These are phyloP conservation scores for Xylota segnis DNA, from an alignment of 2,888 invertebrate genomes.

Conservation along the genomic window DNA sequence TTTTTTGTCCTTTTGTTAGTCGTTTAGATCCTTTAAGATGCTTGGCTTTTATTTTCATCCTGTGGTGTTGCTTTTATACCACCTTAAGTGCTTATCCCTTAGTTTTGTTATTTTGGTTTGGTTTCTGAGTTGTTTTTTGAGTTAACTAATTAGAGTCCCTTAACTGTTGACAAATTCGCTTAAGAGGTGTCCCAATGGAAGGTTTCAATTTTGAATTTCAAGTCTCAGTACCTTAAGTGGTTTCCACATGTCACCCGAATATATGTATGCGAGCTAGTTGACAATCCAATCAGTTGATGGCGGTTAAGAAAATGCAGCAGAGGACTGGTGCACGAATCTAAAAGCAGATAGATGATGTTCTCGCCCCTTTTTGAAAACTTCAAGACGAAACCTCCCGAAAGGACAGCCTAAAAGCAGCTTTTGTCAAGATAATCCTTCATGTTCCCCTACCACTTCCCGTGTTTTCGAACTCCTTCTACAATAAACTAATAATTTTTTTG, in stretches of 20 bases:
- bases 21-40: conserved; percentile 47
- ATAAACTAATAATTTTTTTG: background rate
- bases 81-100: conserved; percentile 6
- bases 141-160: background rate
- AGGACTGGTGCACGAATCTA: too few relatives aligned
- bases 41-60: conserved; percentile 34
- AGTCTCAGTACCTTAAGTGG: too few relatives aligned
- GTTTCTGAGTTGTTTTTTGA: conserved; percentile 35
- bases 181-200: background rate
- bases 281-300: too few relatives aligned
- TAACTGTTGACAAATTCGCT: background rate
- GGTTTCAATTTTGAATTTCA: background rate
- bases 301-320: too few relatives aligned
- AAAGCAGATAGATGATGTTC: too few relatives aligned
- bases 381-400: background rate
- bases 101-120: conserved; percentile 39
- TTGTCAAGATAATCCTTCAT: background rate
- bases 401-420: background rate
- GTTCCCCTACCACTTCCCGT: background rate
- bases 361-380: too few relatives aligned
- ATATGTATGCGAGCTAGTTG: too few relatives aligned
- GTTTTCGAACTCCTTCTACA: background rate
- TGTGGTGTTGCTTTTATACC: conserved; percentile 13
- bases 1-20: conserved; percentile 47
- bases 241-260: too few relatives aligned